phyloP scores from a whole-genome alignment of 1,140 invertebrate genomes.

The Parasteatoda tepidariorum region DNA sequence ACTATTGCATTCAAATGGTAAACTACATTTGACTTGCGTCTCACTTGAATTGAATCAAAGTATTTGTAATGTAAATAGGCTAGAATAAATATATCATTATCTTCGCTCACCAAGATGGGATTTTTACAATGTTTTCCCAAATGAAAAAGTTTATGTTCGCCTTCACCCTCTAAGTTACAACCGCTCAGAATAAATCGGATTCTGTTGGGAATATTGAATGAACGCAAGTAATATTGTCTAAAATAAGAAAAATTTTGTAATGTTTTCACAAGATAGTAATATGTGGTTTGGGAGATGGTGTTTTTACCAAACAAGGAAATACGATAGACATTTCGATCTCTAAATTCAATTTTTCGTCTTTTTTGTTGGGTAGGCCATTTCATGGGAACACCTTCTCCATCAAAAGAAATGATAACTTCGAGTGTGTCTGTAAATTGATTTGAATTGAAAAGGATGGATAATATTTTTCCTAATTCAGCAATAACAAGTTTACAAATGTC shows the following conservation, averaged over 20 bases:
- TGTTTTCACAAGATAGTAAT: not conserved
- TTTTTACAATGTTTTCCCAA: not conserved
- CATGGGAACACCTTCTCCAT: slow-evolving; percentile 28
- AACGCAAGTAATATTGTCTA: not conserved
- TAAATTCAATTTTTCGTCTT: not conserved
- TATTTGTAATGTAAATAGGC: not conserved
- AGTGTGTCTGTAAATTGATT: not conserved
- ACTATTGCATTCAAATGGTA: not conserved
- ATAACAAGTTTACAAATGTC: not conserved
- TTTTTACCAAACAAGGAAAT: slow-evolving; percentile 8
- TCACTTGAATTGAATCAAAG: not conserved
- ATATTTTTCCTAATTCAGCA: not conserved
- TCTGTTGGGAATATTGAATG: not conserved
- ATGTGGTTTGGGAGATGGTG: not conserved
- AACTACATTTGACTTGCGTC: not conserved
- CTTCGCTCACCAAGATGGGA: slow-evolving; percentile 15
- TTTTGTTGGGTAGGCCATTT: slow-evolving; percentile 23
- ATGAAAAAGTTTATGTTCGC: slow-evolving; percentile 41
- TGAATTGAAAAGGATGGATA: not conserved
- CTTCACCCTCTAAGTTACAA: slow-evolving; percentile 1
- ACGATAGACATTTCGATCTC: not conserved
- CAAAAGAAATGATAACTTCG: not conserved
- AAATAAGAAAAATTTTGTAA: not conserved
- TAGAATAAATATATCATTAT: slow-evolving; percentile 31
- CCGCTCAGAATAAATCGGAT: not conserved